A percentile compares a stretch with the other conserved stretches of the same genome.
phyloP scores from a whole-genome alignment of 2,888 invertebrate species.

The Aromia moschata region DNA sequence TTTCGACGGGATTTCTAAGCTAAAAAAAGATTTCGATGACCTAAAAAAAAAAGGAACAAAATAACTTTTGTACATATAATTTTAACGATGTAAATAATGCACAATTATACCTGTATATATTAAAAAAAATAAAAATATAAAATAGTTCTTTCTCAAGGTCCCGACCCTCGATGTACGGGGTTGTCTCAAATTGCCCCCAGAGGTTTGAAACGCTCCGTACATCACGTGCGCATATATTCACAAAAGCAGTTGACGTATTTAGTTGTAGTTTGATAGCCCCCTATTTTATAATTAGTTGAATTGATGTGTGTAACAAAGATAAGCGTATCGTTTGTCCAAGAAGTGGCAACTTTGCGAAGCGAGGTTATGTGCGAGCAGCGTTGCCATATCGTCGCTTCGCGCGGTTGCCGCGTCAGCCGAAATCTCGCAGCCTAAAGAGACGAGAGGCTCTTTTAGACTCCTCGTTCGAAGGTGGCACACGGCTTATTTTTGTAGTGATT shows the following conservation, averaged over 20 bases:
- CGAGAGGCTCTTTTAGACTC: too few relatives aligned
- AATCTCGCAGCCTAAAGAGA: too few relatives aligned
- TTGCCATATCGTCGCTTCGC: not conserved
- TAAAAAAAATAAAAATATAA: conserved; percentile 5
- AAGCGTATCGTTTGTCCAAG: too few relatives aligned
- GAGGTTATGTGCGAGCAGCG: too few relatives aligned
- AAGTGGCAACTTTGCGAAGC: too few relatives aligned
- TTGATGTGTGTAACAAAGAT: conserved; percentile 2
- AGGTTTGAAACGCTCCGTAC: too few relatives aligned
- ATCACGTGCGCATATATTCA: too few relatives aligned
- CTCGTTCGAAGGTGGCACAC: conserved; percentile 5
- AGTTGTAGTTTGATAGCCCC: conserved; percentile 38
- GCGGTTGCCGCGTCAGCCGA: not conserved
- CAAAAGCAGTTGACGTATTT: conserved; percentile 15
- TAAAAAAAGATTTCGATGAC: conserved; percentile 17
- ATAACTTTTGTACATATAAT: conserved; percentile 36
- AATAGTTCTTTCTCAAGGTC: conserved; percentile 11
- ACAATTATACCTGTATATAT: conserved; percentile 36
- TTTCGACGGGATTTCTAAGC: conserved; percentile 16
- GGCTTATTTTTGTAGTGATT: conserved; percentile 26
- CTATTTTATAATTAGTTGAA: conserved; percentile 29
- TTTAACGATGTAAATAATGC: conserved; percentile 41
- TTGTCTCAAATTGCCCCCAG: too few relatives aligned
- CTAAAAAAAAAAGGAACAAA: conserved; percentile 17
- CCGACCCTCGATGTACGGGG: conserved; percentile 6